These are phyloP conservation scores for Phalacrocorax brasilianus DNA, from an alignment of 2,113 vertebrate species.

Conservation along the genomic window DNA sequence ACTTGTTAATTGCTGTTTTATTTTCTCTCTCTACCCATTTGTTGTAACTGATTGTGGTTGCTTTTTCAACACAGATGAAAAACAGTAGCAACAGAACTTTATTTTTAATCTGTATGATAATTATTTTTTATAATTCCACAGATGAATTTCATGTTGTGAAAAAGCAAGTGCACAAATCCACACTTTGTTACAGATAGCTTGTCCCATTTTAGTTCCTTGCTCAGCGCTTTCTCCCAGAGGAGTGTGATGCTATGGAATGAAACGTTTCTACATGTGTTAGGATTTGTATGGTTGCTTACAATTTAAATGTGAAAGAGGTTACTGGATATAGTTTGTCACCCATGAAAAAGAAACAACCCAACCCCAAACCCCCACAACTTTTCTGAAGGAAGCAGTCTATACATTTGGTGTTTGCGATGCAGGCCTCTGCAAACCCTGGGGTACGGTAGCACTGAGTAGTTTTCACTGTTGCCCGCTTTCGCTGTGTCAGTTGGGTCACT, in stretches of 20 bases:
- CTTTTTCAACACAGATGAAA: not conserved
- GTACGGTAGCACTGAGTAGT: not conserved
- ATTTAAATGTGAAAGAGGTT: not conserved
- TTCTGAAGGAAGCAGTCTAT: not conserved
- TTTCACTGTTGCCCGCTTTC: not conserved
- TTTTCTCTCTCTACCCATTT: not conserved
- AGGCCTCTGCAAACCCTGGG: not conserved
- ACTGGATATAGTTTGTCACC: not conserved
- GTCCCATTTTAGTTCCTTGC: not conserved
- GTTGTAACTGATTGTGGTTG: not conserved
- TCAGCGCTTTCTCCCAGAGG: not conserved
- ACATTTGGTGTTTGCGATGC: not conserved
- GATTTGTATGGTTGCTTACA: not conserved
- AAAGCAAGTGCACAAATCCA: not conserved
- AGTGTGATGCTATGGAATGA: not conserved
- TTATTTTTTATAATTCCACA: not conserved
- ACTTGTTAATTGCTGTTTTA: not conserved
- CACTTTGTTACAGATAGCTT: not conserved
- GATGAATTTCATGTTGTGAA: not conserved
- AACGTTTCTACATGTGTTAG: not conserved
- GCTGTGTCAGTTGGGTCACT: fast-evolving
- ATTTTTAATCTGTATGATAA: not conserved
- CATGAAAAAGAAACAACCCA: not conserved
- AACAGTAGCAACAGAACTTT: not conserved
- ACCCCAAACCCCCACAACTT: not conserved